Base-by-base conservation (phyloP, 2,797 vertebrate species). In the Tragopan temminckii region DNA sequence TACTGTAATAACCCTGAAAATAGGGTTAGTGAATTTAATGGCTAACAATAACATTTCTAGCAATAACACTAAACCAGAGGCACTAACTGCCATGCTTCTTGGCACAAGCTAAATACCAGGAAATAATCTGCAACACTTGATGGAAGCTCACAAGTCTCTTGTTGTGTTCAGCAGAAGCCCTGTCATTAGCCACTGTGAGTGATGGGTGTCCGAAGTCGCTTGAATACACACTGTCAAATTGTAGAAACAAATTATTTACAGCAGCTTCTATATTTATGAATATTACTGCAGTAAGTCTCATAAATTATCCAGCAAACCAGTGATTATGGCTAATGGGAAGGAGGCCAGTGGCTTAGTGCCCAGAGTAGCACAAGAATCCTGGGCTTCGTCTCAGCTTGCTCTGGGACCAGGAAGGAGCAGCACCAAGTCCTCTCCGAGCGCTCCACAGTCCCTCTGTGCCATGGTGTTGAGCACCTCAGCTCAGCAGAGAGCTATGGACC, bases 271-370 rank as follows among this genome's bases (percentile, higher is more conserved):
- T 35, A 75, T 63, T 89, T 42, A 50, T 38, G 21, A 89, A 17
- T 83, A 87, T 63, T 84, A 52, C 84, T 95, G 53, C 40, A 88
- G 79, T 70, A 92, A 43, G 50, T 85, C 92, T 89, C 92, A 90
- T 93, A 89, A 93, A 90, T 92, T 94, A 93, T 76, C 84, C 66
- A 86, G 87, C 87, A 93, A 92, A 80, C 76, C 89, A 87, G 92
- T 71, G 87, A 94, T 95, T 95, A 89, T 88, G 92, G 84, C 81
- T 95, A 85, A 79, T 0, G 59, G 95, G 93, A 96, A 95, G 81
- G 58, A 94, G 55, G 86, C 93, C 95, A 95, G 88, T 94, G 93
- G 94, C 89, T 93, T 43, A 62, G 62, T 76, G 94, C 94, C 96
- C 74, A 67, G 85, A 80, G 80, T 2, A 86, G 93, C 80, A 43